Evolutionary conservation across 2,888 invertebrate genomes (phyloP).

Genomic region (Stenodema calcarata): DNA sequence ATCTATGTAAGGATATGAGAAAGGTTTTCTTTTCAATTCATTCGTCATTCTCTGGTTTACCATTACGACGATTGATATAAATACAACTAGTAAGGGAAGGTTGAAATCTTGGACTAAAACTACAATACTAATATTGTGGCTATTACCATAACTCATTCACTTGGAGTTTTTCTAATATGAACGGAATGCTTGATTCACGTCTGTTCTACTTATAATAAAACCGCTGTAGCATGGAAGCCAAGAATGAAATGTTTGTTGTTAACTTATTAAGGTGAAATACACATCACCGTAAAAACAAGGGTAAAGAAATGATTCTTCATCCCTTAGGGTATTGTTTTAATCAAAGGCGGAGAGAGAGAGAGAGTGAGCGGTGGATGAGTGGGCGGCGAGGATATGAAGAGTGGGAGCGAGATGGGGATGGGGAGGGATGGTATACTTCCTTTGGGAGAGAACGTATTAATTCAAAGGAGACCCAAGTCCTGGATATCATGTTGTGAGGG

Average conservation of each 20-base stretch:
- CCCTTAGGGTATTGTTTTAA: constrained; percentile 22
- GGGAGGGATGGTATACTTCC: constrained; percentile 10
- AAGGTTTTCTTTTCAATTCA: no score
- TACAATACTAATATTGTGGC: no score
- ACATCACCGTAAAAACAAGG: background rate
- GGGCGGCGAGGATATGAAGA: background rate
- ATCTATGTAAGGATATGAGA: no score
- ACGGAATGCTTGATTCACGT: background rate
- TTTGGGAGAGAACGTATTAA: constrained; percentile 36
- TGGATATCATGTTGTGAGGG: constrained; percentile 23
- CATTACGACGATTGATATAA: no score
- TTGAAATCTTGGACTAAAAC: no score
- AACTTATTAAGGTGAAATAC: background rate
- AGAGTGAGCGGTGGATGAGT: background rate
- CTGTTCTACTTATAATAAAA: background rate
- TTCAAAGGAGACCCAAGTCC: constrained; percentile 34
- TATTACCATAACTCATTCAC: no score
- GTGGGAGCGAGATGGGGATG: background rate
- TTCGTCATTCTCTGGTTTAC: no score
- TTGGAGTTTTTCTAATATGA: no score
- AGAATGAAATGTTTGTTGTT: background rate
- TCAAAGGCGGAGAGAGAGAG: background rate
- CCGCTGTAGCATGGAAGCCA: background rate
- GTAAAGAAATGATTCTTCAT: constrained; percentile 1
- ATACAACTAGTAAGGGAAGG: no score